A percentile compares a stretch with the other conserved stretches of the same genome.
Conservation (phyloP, 2,797 vertebrate genomes). For the Lagorchestes hirsutus region DNA sequence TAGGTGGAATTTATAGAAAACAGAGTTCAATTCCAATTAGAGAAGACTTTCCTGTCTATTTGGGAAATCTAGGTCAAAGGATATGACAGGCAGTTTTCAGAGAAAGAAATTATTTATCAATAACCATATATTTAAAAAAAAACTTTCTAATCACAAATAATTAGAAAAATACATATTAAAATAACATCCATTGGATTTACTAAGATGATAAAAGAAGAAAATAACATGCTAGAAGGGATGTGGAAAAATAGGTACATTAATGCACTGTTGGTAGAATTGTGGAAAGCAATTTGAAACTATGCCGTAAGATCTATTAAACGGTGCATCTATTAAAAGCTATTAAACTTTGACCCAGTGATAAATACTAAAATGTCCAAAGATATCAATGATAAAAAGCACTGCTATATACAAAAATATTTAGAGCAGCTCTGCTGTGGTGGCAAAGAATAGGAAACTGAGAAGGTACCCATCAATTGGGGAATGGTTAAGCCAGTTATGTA, state of each 20-base stretch:
- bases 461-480: background rate
- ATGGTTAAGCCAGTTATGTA: background rate
- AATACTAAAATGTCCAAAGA: background rate
- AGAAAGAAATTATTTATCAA: background rate
- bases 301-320: background rate
- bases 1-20: background rate
- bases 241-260: background rate
- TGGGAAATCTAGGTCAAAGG: background rate
- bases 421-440: background rate
- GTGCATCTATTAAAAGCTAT: too few species aligned
- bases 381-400: background rate
- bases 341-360: too few species aligned
- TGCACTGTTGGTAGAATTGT: background rate
- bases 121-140: background rate
- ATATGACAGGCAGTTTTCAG: background rate
- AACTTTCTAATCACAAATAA: background rate
- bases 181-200: too few species aligned
- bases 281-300: background rate
- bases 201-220: background rate
- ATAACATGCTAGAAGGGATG: background rate
- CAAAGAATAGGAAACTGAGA: background rate
- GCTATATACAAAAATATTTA: background rate
- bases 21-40: background rate
- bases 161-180: background rate
- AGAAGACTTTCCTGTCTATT: background rate